These are phyloP conservation scores for Phalacrocorax brasilianus DNA, from an alignment of 2,113 vertebrate genomes.

Conservation along the genomic window DNA sequence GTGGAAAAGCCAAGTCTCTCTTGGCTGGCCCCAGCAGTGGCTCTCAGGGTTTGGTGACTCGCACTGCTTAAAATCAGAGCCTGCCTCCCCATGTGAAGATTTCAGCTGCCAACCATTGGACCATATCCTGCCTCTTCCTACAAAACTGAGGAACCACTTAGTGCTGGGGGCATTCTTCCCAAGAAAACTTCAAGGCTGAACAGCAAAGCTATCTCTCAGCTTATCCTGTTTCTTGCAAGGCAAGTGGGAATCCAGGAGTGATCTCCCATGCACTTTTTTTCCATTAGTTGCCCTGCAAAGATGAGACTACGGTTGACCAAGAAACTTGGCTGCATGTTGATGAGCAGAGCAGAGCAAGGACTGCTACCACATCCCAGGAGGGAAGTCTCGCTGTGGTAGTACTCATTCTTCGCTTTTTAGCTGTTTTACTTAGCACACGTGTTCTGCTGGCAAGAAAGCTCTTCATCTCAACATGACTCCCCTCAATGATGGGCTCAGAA, in stretches of 20 bases:
- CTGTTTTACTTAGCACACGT: neutral
- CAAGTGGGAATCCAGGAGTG: neutral
- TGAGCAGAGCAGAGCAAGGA: neutral
- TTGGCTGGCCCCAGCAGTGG: neutral
- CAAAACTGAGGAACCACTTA: neutral
- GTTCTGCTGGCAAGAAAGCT: neutral
- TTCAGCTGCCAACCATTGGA: neutral
- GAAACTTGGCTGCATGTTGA: neutral
- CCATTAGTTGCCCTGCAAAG: neutral
- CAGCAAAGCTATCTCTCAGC: neutral
- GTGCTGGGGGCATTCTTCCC: neutral
- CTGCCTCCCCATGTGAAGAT: neutral
- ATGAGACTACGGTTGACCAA: rapidly evolving
- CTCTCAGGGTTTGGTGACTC: neutral
- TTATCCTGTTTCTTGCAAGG: neutral
- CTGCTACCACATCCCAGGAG: neutral
- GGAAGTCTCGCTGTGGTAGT: neutral
- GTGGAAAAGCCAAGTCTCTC: neutral
- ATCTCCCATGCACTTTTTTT: neutral
- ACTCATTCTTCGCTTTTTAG: neutral
- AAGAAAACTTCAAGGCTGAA: neutral
- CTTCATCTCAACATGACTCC: neutral
- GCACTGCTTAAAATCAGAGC: neutral
- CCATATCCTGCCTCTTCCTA: neutral
- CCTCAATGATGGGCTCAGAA: neutral